Conservation (phyloP, 2,888 invertebrate species). For the Teleogryllus oceanicus region DNA sequence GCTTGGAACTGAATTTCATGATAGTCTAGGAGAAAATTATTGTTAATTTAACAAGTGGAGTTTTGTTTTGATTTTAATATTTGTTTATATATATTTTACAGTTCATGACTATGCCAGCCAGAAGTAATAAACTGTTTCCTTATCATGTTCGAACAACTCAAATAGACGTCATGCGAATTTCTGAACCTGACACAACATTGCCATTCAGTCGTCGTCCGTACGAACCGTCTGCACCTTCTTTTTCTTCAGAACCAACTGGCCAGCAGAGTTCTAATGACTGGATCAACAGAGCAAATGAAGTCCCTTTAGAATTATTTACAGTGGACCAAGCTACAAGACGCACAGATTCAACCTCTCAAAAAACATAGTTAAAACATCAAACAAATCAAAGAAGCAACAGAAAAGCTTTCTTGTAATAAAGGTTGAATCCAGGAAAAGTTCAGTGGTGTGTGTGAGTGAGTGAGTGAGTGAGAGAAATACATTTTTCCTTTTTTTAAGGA, state of each 20-base stretch:
- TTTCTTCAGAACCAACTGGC: background rate
- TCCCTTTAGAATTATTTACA: slow-evolving; percentile 43
- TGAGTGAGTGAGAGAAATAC: too few species aligned
- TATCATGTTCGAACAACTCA: slow-evolving; percentile 86
- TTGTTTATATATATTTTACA: slow-evolving; percentile 46
- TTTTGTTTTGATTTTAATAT: too few species aligned
- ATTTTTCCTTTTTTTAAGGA: too few species aligned
- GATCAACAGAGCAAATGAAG: slow-evolving; percentile 35
- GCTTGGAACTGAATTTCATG: too few species aligned
- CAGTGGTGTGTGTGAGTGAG: too few species aligned
- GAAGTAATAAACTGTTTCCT: slow-evolving; percentile 85
- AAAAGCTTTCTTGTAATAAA: too few species aligned
- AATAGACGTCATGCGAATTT: slow-evolving; percentile 65
- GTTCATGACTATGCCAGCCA: slow-evolving; percentile 77
- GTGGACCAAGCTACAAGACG: slow-evolving; percentile 40
- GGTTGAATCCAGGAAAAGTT: too few species aligned
- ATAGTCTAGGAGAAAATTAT: too few species aligned
- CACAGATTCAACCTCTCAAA: background rate
- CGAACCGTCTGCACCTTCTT: slow-evolving; percentile 50
- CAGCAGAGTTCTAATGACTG: slow-evolving; percentile 28
- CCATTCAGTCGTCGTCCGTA: slow-evolving; percentile 63
- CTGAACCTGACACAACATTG: slow-evolving; percentile 40
- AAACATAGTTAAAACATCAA: background rate
- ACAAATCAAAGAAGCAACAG: too few species aligned
- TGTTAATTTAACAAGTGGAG: too few species aligned